Evolutionary conservation across 2,888 invertebrate genomes (phyloP).

Genomic region (Vanessa cardui): DNA sequence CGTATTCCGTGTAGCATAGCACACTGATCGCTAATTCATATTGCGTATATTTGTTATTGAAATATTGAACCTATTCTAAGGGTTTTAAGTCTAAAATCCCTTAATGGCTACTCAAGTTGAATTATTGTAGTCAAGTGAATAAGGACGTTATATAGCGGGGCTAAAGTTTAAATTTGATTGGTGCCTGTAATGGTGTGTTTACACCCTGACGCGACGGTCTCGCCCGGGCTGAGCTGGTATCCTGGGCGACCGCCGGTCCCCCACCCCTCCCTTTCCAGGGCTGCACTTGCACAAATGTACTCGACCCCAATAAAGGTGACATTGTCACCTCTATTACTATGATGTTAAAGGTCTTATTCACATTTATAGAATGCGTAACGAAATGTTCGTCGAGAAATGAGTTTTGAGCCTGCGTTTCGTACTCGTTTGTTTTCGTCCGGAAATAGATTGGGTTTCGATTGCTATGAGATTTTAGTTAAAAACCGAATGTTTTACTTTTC

Average conservation of each 20-base stretch:
- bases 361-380: conserved; percentile 10
- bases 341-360: conserved; percentile 11
- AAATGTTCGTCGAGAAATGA: conserved; percentile 17
- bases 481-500: conserved; percentile 16
- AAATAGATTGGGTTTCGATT: conserved; percentile 42
- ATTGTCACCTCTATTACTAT: conserved; percentile 27
- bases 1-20: conserved; percentile 57
- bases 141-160: conserved; percentile 14
- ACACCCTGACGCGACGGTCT: conserved; percentile 52
- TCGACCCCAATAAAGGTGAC: conserved; percentile 26
- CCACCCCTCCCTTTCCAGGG: conserved; percentile 45
- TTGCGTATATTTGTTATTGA: conserved; percentile 19
- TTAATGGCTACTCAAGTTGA: conserved; percentile 10
- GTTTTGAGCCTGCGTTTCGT: conserved; percentile 28
- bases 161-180: conserved; percentile 47
- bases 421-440: conserved; percentile 37
- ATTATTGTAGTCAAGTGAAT: conserved; percentile 10
- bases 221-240: conserved; percentile 73
- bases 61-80: conserved; percentile 42
- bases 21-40: conserved; percentile 71
- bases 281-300: conserved; percentile 61
- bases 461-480: conserved; percentile 40
- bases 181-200: conserved; percentile 57
- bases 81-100: conserved; percentile 22
- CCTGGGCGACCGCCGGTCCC: conserved; percentile 66